Base-by-base conservation (phyloP, 1,140 invertebrate genomes). In the Schlechtendalia chinensis region DNA sequence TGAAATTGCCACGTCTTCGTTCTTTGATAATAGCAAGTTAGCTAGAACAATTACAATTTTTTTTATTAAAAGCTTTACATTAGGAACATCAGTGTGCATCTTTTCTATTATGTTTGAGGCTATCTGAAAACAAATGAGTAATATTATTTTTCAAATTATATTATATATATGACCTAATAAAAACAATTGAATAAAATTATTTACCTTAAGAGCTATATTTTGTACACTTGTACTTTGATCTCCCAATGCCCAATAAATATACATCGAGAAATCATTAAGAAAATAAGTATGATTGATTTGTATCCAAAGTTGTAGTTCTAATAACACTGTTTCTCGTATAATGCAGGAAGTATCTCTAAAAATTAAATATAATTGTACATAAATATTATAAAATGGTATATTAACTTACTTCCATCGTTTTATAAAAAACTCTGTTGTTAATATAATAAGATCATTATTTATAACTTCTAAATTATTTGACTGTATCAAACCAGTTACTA, bases 401-500 rank as follows among this genome's bases (percentile, higher is more conserved):
- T 12, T 63, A 63, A 63, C 56, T 75, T 58, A 77, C 74, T 59
- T 59, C 17, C 17, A 77, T 24, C 54, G 54, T 58, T 77, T 61
- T n/a, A 27, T 16, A 22, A 77, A 45, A 59, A 77, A 45, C 12
- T 61, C 32, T 17, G 45, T 58, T 17, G 27, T 61, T 2, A 77
- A 59, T 58, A 39, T 45, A 3, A 17, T 22, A 1, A 77, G n/a
- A 45, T 59, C 29, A 1, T 47, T 27, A 19, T 24, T 5, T 47
- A 77, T 0, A 14, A 47, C 19, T 59, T 58, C 22, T 47, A 17
- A 5, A 24, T 24, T 22, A 58, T 77, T 58, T 12, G 32, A 77
- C 12, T 61, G 74, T 10, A 77, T 5, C 14, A 77, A 45, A 39
- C 74, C 74, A 77, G 74, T 77, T 10, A 77, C 17, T 59, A 77